Evolutionary conservation across 2,888 invertebrate species (phyloP).

Genomic region (Aspidiotus rigidus): DNA sequence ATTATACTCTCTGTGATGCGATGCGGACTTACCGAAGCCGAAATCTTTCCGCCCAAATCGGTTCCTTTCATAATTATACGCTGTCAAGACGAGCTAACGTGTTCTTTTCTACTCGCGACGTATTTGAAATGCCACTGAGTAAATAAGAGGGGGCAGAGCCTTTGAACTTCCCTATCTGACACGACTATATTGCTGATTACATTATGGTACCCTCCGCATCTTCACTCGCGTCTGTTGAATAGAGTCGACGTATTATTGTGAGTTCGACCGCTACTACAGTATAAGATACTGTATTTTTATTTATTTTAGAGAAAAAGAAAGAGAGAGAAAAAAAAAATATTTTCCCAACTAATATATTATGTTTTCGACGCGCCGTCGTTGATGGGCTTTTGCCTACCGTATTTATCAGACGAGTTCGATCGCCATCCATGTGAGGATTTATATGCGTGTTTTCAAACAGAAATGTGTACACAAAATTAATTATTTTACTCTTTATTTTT

Average conservation of each 20-base stretch:
- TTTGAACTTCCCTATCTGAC: conserved; percentile 13
- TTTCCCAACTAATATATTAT: not conserved
- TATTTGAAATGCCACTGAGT: conserved; percentile 14
- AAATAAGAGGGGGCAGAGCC: conserved; percentile 23
- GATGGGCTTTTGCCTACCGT: conserved; percentile 18
- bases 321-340: not conserved
- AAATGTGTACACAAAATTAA: too few relatives aligned
- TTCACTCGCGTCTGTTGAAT: too few relatives aligned
- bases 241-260: too few relatives aligned
- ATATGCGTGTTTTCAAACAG: too few relatives aligned
- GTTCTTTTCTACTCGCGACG: conserved; percentile 13
- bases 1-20: not conserved
- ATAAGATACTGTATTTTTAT: conserved; percentile 5
- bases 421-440: not conserved
- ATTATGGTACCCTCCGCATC: conserved; percentile 11
- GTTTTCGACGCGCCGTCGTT: not conserved
- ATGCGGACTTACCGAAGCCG: conserved; percentile 26
- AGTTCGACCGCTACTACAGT: too few relatives aligned
- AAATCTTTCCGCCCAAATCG: conserved; percentile 32
- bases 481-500: too few relatives aligned
- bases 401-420: conserved; percentile 14
- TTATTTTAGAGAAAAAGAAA: too few relatives aligned
- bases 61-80: conserved; percentile 31
- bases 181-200: conserved; percentile 22
- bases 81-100: conserved; percentile 31